Evolutionary conservation across 1,140 invertebrate genomes (phyloP).

Genomic region (Drosophila jambulina): DNA sequence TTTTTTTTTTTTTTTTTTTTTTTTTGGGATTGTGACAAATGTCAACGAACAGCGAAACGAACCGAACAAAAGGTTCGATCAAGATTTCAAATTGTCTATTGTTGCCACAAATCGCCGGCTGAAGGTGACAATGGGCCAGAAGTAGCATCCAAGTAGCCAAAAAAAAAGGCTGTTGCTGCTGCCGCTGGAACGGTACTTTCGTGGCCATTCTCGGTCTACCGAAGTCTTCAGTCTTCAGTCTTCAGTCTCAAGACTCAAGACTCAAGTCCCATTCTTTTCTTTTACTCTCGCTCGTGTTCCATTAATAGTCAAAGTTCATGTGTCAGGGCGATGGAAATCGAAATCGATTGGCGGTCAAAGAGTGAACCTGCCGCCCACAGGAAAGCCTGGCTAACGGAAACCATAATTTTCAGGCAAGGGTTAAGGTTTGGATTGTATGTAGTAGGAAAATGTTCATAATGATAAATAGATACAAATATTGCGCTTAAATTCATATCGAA

Average conservation of each 20-base stretch:
- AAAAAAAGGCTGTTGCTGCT: slow-evolving; percentile 10
- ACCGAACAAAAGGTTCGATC: slow-evolving; percentile 63
- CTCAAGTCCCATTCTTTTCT: slow-evolving; percentile 22
- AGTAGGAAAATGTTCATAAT: no score
- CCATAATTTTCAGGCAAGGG: background rate
- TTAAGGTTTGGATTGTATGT: background rate
- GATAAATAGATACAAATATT: no score
- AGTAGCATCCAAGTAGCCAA: slow-evolving; percentile 40
- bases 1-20: background rate
- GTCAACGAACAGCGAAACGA: slow-evolving; percentile 70
- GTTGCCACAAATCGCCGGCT: slow-evolving; percentile 40
- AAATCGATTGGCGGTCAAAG: slow-evolving; percentile 58
- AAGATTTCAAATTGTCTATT: slow-evolving; percentile 75
- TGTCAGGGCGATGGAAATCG: slow-evolving; percentile 60
- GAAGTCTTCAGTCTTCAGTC: background rate
- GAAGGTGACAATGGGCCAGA: slow-evolving; percentile 48
- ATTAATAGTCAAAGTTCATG: slow-evolving; percentile 68
- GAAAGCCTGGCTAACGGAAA: background rate
- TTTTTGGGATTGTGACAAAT: slow-evolving; percentile 57
- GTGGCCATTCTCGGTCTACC: slow-evolving; percentile 25
- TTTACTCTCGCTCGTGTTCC: slow-evolving; percentile 33
- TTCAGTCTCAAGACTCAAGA: background rate
- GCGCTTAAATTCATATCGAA: no score
- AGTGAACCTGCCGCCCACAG: slow-evolving; percentile 12
- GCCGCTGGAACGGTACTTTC: slow-evolving; percentile 68